phyloP scores from a whole-genome alignment of 2,113 vertebrate species.

The Polyodon spathula region DNA sequence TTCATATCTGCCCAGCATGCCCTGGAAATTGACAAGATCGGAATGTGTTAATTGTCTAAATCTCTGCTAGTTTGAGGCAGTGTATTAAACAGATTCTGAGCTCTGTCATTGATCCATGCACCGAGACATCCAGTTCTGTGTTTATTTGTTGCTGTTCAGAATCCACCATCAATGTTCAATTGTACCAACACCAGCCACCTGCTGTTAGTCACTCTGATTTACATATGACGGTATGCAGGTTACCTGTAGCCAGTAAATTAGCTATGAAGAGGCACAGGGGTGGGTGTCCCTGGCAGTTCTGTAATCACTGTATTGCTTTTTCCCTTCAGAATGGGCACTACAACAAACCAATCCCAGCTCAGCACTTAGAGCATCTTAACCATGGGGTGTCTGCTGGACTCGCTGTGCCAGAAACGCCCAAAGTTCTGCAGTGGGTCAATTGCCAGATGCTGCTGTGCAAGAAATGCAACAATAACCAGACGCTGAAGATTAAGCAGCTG shows the following conservation, averaged over 20 bases:
- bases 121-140: too few relatives aligned
- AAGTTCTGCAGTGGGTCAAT: slow-evolving; percentile 84
- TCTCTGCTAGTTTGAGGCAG: too few relatives aligned
- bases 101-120: too few relatives aligned
- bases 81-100: too few relatives aligned
- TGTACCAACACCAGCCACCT: too few relatives aligned
- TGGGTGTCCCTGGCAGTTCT: not conserved
- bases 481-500: slow-evolving; percentile 83
- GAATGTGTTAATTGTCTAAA: too few relatives aligned
- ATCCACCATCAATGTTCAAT: too few relatives aligned
- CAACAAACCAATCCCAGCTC: slow-evolving; percentile 95
- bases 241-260: not conserved
- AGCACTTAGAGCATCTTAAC: slow-evolving; percentile 89
- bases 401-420: slow-evolving; percentile 41
- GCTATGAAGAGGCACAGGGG: not conserved
- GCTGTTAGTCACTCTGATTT: too few relatives aligned
- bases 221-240: not conserved
- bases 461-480: slow-evolving; percentile 87
- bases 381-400: slow-evolving; percentile 68
- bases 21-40: too few relatives aligned
- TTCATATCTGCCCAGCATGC: too few relatives aligned
- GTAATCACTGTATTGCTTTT: not conserved
- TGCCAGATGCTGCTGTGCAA: slow-evolving; percentile 86
- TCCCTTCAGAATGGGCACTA: slow-evolving; percentile 85
- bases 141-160: too few relatives aligned